These are phyloP conservation scores for Pseudochaenichthys georgianus DNA, from an alignment of 2,797 vertebrate species.

Conservation along the genomic window DNA sequence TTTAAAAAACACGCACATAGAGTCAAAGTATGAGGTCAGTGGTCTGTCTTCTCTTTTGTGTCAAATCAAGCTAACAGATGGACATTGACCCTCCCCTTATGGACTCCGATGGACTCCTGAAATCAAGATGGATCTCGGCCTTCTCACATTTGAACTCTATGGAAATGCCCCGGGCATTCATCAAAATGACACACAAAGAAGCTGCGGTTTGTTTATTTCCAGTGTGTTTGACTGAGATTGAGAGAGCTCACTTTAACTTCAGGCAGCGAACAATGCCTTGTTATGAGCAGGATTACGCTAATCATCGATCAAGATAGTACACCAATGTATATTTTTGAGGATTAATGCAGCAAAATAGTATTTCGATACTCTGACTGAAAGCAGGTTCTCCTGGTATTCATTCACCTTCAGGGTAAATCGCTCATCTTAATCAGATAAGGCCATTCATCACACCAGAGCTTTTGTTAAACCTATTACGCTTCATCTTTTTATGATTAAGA, in stretches of 20 bases:
- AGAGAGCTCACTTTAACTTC: conserved; percentile 37
- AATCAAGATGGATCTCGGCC: conserved; percentile 88
- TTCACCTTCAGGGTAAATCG: conserved; percentile 67
- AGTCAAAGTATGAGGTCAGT: conserved; percentile 81
- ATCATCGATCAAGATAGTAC: conserved; percentile 65
- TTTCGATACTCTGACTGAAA: conserved; percentile 37
- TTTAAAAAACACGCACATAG: conserved; percentile 31
- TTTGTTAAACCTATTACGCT: conserved; percentile 70
- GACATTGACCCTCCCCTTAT: conserved; percentile 84
- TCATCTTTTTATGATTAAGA: conserved; percentile 77
- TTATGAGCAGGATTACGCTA: conserved; percentile 49
- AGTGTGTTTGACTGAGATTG: conserved; percentile 28
- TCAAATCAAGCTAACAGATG: conserved; percentile 92
- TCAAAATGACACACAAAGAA: conserved; percentile 76
- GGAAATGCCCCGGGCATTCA: conserved; percentile 76
- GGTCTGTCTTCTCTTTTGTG: conserved; percentile 88
- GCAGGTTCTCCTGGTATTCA: conserved; percentile 51
- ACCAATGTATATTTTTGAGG: conserved; percentile 53
- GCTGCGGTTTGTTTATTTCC: conserved; percentile 57
- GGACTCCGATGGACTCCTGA: conserved; percentile 84
- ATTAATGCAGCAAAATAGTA: conserved; percentile 52
- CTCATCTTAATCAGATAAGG: conserved; percentile 69
- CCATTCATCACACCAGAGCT: conserved; percentile 64
- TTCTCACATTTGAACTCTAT: conserved; percentile 77
- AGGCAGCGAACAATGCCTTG: conserved; percentile 23